phyloP scores from a whole-genome alignment of 2,888 invertebrate genomes.

The Ommatoiulus sabulosus region DNA sequence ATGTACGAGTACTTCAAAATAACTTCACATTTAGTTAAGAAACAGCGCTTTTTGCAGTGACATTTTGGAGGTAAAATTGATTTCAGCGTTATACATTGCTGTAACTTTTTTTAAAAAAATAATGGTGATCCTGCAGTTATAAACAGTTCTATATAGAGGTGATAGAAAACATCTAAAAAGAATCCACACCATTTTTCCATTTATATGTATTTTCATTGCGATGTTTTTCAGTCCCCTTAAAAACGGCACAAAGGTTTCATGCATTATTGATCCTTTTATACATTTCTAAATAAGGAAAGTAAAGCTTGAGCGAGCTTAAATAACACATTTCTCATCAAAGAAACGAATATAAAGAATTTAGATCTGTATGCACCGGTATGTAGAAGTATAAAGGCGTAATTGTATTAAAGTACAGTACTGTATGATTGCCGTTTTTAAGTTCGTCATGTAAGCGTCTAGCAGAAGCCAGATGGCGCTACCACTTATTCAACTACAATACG shows the following conservation, averaged over 20 bases:
- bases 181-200: no score
- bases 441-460: not conserved
- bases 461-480: not conserved
- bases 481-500: not conserved
- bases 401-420: not conserved
- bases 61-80: no score
- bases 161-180: no score
- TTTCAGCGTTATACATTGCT: no score
- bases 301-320: conserved; percentile 12
- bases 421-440: not conserved
- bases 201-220: no score
- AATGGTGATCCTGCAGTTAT: no score
- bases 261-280: not conserved
- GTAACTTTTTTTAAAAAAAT: no score
- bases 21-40: no score
- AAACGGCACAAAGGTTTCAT: not conserved
- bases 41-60: no score
- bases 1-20: no score
- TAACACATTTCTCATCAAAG: conserved; percentile 2
- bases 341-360: not conserved
- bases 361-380: no score
- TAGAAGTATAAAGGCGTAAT: not conserved
- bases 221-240: not conserved
- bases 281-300: not conserved
- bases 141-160: no score